Conservation (phyloP, 2,113 vertebrate species). For the Tylochromis polylepis region DNA sequence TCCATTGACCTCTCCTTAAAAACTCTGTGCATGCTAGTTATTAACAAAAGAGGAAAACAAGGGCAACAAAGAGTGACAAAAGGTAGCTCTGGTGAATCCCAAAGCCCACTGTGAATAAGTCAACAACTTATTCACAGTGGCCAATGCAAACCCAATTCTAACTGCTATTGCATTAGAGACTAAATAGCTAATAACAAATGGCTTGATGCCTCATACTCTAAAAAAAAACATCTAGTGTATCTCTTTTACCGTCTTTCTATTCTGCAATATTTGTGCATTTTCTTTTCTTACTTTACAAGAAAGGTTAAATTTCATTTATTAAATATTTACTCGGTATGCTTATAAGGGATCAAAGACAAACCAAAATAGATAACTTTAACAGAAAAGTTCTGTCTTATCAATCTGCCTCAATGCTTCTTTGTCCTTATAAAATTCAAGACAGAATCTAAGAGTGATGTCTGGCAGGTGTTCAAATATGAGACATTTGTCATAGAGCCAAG, state of each 20-base stretch:
- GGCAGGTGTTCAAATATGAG: constrained; percentile 36
- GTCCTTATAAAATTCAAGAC: background rate
- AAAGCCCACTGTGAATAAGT: background rate
- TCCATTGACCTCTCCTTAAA: background rate
- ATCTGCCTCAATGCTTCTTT: background rate
- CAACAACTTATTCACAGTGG: background rate
- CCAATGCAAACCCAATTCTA: background rate
- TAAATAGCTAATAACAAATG: background rate
- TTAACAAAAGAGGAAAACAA: background rate
- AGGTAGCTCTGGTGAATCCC: background rate
- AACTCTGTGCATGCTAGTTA: background rate
- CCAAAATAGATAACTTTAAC: background rate
- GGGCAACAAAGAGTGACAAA: background rate
- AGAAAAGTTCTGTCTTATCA: background rate
- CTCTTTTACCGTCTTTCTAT: background rate
- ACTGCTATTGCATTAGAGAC: background rate
- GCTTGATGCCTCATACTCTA: background rate
- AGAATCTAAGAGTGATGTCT: constrained; percentile 12
- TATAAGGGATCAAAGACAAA: background rate
- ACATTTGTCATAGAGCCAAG: constrained; percentile 20
- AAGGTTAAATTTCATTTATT: background rate
- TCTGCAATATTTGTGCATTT: background rate
- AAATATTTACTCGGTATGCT: background rate
- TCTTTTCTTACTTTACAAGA: background rate
- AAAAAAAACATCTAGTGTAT: background rate